These are phyloP conservation scores for Drosophila virilis DNA, from an alignment of 1,140 invertebrate genomes.

Conservation along the genomic window DNA sequence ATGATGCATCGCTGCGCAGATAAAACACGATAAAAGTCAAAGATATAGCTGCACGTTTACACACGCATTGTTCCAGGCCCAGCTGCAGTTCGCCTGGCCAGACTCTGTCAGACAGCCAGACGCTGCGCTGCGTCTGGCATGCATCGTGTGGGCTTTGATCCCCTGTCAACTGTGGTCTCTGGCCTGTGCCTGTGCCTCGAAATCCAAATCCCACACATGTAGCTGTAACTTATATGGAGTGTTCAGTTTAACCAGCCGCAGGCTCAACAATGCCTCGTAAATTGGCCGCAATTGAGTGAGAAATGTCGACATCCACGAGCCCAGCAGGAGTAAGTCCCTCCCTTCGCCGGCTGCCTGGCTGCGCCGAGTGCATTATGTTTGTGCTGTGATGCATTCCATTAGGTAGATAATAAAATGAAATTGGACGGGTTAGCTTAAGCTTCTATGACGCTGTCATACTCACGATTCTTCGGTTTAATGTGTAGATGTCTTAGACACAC, in stretches of 20 bases:
- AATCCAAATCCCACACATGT: conserved; percentile 64
- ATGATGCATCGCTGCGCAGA: conserved; percentile 67
- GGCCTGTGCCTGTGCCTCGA: conserved; percentile 6
- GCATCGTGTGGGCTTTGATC: conserved; percentile 32
- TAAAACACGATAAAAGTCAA: conserved; percentile 72
- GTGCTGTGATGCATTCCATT: background rate
- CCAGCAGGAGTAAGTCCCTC: background rate
- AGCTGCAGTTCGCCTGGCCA: conserved; percentile 16
- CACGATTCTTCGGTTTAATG: no score
- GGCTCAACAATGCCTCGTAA: conserved; percentile 64
- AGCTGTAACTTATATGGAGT: conserved; percentile 54
- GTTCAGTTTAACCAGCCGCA: conserved; percentile 23
- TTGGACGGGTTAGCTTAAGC: background rate
- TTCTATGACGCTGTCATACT: no score
- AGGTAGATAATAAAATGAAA: background rate
- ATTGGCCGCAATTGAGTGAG: conserved; percentile 72
- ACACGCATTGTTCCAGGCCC: conserved; percentile 30
- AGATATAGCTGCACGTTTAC: conserved; percentile 31
- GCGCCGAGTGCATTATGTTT: background rate
- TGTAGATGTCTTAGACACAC: no score
- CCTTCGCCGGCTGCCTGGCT: background rate
- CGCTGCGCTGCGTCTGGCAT: conserved; percentile 33
- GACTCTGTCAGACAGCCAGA: conserved; percentile 27
- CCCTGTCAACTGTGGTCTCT: conserved; percentile 19
- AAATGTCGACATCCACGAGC: conserved; percentile 41